A percentile compares a stretch with the other conserved stretches of the same genome.
Conservation (phyloP, 2,113 vertebrate species). For the Corythornis vintsioides region DNA sequence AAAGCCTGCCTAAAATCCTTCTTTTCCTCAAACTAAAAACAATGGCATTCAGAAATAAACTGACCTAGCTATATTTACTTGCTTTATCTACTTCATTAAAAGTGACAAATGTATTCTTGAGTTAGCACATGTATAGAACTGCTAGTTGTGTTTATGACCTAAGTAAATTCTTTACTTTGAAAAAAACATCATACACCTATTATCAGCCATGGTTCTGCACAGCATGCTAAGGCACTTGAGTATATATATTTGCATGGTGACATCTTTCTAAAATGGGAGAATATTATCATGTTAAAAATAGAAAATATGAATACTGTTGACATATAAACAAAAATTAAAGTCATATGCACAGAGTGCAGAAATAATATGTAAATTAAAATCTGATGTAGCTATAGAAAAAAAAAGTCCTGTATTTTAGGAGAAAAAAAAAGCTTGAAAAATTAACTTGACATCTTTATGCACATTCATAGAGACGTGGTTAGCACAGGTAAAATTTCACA, state of each 20-base stretch:
- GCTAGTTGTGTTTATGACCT: slow-evolving; percentile 14
- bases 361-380: slow-evolving; percentile 14
- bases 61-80: neutral
- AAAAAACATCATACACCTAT: neutral
- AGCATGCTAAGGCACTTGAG: neutral
- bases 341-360: neutral
- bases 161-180: slow-evolving; percentile 14
- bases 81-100: slow-evolving; percentile 52
- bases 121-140: neutral
- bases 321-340: neutral
- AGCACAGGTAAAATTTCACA: neutral
- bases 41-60: neutral
- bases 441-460: neutral
- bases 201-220: neutral
- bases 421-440: neutral
- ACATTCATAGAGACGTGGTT: neutral
- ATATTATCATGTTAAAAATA: slow-evolving; percentile 46
- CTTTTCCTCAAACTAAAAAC: neutral
- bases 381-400: neutral
- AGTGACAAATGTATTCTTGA: slow-evolving; percentile 1
- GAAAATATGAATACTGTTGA: slow-evolving; percentile 43
- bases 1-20: neutral
- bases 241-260: neutral
- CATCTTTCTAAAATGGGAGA: neutral
- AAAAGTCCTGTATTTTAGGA: neutral